Base-by-base conservation (phyloP, 2,113 vertebrate genomes). In the Motacilla tschutschensis region DNA sequence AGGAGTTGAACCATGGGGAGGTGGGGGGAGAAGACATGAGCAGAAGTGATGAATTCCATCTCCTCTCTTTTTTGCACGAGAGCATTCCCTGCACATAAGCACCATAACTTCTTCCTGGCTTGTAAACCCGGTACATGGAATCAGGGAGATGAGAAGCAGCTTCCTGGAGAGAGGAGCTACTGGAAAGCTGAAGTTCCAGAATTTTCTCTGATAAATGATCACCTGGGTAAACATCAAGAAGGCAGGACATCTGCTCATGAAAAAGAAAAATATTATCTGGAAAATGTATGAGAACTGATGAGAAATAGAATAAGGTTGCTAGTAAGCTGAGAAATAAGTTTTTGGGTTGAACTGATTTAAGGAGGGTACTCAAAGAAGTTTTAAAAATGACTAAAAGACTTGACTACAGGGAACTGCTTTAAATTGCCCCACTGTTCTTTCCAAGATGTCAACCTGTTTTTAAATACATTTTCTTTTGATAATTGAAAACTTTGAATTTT, bases 1-100 rank as follows among this genome's bases (percentile, higher is more conserved):
- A 31, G 0, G 0, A 64, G 24, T 53, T 1, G 1, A 50, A 21
- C 28, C n/a, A 24, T 11, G 21, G 31, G 31, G 38, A 87, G 24
- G 11, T 31, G 18, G 41, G 72, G 12, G 35, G 9, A 83, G 10
- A n/a, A 77, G 35, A 5, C 17, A n/a, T 4, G 35, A 83, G 6
- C 7, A 70, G 47, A 90, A 77, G 28, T 12, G 4, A 35, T 48
- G 59, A 41, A 19, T 46, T 4, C 31, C 7, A 29, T 53, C 28
- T 72, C 18, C 25, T 60, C 59, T 20, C 8, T 87, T 17, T 44
- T 60, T 79, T 59, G 33, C 35, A 40, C 47, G n/a, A 63, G 15
- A 59, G 7, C 46, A 26, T 55, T 87, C 29, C 21, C 36, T 75
- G 40, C 31, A 28, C 15, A 18, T 55, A 36, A 58, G 26, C 36